These are phyloP conservation scores for Amorpha juglandis DNA, from an alignment of 2,888 invertebrate species.

Conservation along the genomic window DNA sequence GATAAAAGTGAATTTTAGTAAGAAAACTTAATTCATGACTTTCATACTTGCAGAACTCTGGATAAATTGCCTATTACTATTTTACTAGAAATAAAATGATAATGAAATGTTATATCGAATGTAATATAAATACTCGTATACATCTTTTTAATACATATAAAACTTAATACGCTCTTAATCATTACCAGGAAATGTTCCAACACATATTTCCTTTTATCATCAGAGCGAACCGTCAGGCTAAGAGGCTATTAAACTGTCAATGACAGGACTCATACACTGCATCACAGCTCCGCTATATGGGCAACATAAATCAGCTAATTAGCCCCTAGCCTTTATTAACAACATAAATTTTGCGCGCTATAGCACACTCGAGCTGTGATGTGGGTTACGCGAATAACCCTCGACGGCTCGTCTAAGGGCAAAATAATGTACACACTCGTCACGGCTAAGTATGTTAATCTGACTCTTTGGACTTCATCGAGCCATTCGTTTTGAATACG, in stretches of 20 bases:
- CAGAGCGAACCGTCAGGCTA: constrained; percentile 29
- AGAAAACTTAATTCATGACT: no score
- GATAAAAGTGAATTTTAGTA: no score
- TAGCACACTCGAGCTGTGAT: constrained; percentile 70
- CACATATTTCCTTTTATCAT: constrained; percentile 18
- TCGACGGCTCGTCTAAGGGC: constrained; percentile 47
- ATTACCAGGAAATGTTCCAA: neutral
- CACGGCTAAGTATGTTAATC: constrained; percentile 16
- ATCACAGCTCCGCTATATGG: constrained; percentile 67
- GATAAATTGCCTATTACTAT: no score
- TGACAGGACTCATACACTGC: constrained; percentile 66
- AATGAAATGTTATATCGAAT: no score
- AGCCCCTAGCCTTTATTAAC: constrained; percentile 80
- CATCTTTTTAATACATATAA: neutral
- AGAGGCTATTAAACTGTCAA: constrained; percentile 57
- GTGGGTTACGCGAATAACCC: constrained; percentile 68
- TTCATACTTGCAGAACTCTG: no score
- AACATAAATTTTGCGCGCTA: constrained; percentile 78
- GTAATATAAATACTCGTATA: neutral
- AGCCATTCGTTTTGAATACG: neutral
- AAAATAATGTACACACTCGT: constrained; percentile 18
- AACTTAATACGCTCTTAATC: neutral
- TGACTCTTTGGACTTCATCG: constrained; percentile 8
- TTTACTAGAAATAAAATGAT: no score
- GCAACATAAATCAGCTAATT: constrained; percentile 80